A percentile compares a stretch with the other conserved stretches of the same genome.
phyloP scores from a whole-genome alignment of 2,113 vertebrate genomes.

The Xenopus laevis region DNA sequence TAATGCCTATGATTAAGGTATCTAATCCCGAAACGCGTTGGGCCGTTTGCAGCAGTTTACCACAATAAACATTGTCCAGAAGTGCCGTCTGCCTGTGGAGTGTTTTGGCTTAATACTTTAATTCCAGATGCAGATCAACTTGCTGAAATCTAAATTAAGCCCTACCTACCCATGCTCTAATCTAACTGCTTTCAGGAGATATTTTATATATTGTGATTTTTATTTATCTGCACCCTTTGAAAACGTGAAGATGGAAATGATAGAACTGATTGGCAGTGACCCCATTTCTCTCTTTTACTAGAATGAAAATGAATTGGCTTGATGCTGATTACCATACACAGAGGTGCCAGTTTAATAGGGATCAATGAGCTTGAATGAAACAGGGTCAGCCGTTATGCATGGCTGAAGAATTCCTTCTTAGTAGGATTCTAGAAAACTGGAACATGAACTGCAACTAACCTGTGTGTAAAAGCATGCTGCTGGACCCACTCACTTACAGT shows the following conservation, averaged over 20 bases:
- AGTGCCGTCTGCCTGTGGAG: no score
- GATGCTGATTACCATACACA: constrained; percentile 17
- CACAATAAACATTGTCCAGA: no score
- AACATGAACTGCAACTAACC: not conserved
- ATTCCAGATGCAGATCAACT: no score
- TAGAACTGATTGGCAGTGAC: not conserved
- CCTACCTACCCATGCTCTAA: no score
- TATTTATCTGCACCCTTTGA: not conserved
- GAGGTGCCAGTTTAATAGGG: constrained; percentile 30
- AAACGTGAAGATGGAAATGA: no score
- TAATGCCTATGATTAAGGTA: no score
- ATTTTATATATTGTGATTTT: no score
- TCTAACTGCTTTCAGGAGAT: not conserved
- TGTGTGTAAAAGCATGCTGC: not conserved
- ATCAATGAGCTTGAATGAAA: constrained; percentile 32
- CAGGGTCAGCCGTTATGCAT: constrained; percentile 19
- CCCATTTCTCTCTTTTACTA: not conserved
- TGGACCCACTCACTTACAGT: no score
- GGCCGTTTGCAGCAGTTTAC: no score
- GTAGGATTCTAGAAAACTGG: constrained; percentile 7
- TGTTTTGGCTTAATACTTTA: no score
- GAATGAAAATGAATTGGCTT: not conserved
- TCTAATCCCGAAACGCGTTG: no score
- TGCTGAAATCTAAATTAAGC: no score
- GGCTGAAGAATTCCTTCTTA: constrained; percentile 6